Percentiles rank a stretch among this genome's conserved stretches.
phyloP scores from a whole-genome alignment of 2,113 vertebrate species.

The Actenoides hombroni region DNA sequence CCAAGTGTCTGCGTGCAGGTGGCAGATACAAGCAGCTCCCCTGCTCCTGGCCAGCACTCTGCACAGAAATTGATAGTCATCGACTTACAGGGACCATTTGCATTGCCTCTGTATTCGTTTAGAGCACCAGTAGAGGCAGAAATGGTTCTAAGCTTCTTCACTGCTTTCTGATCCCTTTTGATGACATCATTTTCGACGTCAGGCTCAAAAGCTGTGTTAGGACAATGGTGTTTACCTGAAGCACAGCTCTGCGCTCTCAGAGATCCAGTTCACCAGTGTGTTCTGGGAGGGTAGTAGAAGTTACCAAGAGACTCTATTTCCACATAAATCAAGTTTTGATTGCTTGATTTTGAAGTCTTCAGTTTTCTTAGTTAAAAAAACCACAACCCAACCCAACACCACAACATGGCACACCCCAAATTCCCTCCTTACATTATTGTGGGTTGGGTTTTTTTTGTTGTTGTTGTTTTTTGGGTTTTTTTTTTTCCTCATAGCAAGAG shows the following conservation, averaged over 20 bases:
- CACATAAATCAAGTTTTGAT: neutral
- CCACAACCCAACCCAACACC: neutral
- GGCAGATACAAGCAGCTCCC: neutral
- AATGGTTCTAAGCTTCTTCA: neutral
- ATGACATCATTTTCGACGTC: rapidly evolving
- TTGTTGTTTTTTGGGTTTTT: neutral
- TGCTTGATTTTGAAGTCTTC: neutral
- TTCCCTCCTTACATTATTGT: neutral
- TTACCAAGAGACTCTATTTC: neutral
- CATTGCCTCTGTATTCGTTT: neutral
- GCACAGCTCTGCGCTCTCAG: neutral
- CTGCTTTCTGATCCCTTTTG: rapidly evolving
- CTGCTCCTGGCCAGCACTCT: neutral
- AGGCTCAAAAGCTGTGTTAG: neutral
- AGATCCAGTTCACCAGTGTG: neutral
- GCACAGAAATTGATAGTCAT: neutral
- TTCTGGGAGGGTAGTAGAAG: neutral
- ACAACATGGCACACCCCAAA: neutral
- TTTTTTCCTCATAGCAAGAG: rapidly evolving
- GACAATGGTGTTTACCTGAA: neutral
- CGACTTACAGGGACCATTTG: rapidly evolving
- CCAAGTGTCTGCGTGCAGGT: neutral
- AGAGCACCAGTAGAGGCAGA: neutral
- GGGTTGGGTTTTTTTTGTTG: no score
- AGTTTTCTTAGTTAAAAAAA: neutral